phyloP scores from a whole-genome alignment of 2,113 vertebrate species.

The Gallinago paraguaiae region DNA sequence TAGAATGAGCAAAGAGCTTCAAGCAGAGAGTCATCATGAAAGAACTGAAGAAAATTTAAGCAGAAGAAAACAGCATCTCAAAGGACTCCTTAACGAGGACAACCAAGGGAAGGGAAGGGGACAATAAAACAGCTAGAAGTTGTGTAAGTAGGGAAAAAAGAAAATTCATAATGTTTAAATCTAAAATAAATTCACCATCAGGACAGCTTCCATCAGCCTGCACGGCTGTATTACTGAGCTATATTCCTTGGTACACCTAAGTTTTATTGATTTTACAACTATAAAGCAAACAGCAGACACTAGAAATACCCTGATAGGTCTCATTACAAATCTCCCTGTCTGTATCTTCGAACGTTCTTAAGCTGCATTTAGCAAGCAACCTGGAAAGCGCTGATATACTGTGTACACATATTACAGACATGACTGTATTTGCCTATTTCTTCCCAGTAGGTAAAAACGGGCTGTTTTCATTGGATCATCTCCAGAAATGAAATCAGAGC shows the following conservation, averaged over 20 bases:
- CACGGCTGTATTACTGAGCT: neutral
- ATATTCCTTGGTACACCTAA: neutral
- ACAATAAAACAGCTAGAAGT: neutral
- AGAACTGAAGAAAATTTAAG: neutral
- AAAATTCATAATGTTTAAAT: neutral
- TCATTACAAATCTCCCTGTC: slow-evolving; percentile 47
- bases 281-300: slow-evolving; percentile 15
- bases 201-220: neutral
- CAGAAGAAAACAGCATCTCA: neutral
- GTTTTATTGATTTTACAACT: slow-evolving; percentile 47
- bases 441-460: slow-evolving; percentile 61
- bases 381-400: slow-evolving; percentile 48
- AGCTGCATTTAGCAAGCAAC: slow-evolving; percentile 58
- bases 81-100: neutral
- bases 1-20: neutral
- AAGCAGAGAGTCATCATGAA: neutral
- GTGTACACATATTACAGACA: slow-evolving; percentile 41
- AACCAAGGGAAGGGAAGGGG: neutral
- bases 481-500: slow-evolving; percentile 66
- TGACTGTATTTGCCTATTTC: slow-evolving; percentile 58
- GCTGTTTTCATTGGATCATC: slow-evolving; percentile 55
- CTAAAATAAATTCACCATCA: slow-evolving; percentile 20
- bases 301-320: slow-evolving; percentile 13
- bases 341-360: slow-evolving; percentile 30
- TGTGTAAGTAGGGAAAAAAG: neutral